phyloP scores from a whole-genome alignment of 2,797 vertebrate genomes.

The Poecilia gillii region DNA sequence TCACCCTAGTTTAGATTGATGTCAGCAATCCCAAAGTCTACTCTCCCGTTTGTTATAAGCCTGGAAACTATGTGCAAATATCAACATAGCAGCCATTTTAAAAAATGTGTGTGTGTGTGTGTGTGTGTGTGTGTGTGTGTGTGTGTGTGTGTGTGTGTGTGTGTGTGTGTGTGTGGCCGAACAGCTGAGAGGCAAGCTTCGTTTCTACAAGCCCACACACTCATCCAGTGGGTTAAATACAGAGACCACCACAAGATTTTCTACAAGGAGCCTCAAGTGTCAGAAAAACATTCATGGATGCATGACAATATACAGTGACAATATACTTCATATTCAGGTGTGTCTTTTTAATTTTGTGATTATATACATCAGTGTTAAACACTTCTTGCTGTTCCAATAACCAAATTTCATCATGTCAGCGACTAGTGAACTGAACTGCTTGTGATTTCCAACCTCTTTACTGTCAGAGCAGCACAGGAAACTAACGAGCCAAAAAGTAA shows the following conservation, averaged over 20 bases:
- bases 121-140: too few relatives aligned
- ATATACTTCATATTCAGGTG: background rate
- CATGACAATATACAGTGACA: background rate
- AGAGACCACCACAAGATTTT: conserved; percentile 38
- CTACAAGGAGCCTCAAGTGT: conserved; percentile 14
- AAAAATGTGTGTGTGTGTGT: too few relatives aligned
- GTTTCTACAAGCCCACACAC: conserved; percentile 55
- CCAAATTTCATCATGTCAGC: background rate
- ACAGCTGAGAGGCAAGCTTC: conserved; percentile 63
- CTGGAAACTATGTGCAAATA: too few relatives aligned
- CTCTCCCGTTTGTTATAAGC: too few relatives aligned
- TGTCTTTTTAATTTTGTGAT: background rate
- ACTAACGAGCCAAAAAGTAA: background rate
- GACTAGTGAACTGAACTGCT: background rate
- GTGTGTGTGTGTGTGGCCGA: conserved; percentile 33
- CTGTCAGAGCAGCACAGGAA: background rate
- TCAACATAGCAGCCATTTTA: too few relatives aligned
- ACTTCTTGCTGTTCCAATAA: background rate
- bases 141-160: too few relatives aligned
- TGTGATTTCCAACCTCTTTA: background rate
- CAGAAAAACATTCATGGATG: conserved; percentile 10
- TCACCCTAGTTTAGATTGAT: too few relatives aligned
- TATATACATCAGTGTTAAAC: background rate
- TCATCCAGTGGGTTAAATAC: conserved; percentile 43
- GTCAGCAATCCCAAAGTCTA: too few relatives aligned